A percentile compares a stretch with the other conserved stretches of the same genome.
These are phyloP conservation scores for Hydrotaea cyrtoneurina DNA, from an alignment of 2,888 invertebrate genomes.

Conservation along the genomic window DNA sequence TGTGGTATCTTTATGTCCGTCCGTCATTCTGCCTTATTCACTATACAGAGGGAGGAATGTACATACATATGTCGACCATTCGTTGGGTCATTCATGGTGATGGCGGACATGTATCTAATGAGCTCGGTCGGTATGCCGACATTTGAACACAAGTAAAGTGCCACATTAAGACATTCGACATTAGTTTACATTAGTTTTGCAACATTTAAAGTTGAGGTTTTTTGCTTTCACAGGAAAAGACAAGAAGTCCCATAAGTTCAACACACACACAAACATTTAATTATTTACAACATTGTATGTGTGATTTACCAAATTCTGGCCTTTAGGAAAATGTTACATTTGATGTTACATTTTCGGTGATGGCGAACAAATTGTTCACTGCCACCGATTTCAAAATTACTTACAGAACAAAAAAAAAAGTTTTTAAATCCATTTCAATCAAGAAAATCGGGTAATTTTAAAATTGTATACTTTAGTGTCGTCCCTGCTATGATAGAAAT, in stretches of 20 bases:
- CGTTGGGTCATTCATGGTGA: neutral
- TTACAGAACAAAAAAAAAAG: too few relatives aligned
- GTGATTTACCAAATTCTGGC: too few relatives aligned
- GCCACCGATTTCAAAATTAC: too few relatives aligned
- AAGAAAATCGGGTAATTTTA: too few relatives aligned
- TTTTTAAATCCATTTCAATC: too few relatives aligned
- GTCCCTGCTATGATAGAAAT: too few relatives aligned
- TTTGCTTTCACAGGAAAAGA: slow-evolving; percentile 5
- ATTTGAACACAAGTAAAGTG: slow-evolving; percentile 24
- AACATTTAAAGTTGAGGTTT: slow-evolving; percentile 39
- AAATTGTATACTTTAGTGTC: too few relatives aligned
- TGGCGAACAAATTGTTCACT: too few relatives aligned
- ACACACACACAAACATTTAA: neutral
- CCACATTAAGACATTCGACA: neutral
- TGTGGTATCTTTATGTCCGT: slow-evolving; percentile 44
- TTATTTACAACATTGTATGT: neutral
- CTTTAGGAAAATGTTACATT: too few relatives aligned
- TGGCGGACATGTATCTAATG: slow-evolving; percentile 2
- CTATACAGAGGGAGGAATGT: neutral
- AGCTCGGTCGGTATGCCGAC: slow-evolving; percentile 5
- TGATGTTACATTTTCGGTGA: too few relatives aligned
- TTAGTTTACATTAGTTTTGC: slow-evolving; percentile 21
- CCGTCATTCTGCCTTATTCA: neutral
- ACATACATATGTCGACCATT: neutral
- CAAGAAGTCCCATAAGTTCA: slow-evolving; percentile 10